These are phyloP conservation scores for Xylophagus ater DNA, from an alignment of 2,888 invertebrate species.

Conservation along the genomic window DNA sequence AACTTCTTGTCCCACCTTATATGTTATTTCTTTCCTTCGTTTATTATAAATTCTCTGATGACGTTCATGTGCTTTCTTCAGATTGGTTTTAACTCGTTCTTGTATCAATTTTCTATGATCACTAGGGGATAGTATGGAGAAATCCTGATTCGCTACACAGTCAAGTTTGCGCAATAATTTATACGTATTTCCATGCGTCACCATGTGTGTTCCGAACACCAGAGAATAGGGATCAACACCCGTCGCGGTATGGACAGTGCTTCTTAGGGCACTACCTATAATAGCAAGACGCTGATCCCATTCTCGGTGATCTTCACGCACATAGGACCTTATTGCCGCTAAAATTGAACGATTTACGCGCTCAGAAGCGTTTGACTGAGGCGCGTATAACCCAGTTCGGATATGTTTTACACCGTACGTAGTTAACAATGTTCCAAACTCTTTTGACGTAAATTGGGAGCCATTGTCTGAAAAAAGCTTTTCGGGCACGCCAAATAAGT, in stretches of 20 bases:
- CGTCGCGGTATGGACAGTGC: conserved; percentile 22
- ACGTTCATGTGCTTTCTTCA: not conserved
- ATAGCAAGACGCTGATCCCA: conserved; percentile 23
- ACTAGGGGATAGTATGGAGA: not conserved
- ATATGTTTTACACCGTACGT: conserved; percentile 16
- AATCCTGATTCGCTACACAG: not conserved
- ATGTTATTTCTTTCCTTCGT: not conserved
- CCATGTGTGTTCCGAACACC: conserved; percentile 20
- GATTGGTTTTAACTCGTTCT: not conserved
- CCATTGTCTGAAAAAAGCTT: conserved; percentile 23
- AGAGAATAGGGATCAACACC: conserved; percentile 21
- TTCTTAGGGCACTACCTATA: conserved; percentile 23
- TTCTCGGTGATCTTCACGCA: conserved; percentile 16
- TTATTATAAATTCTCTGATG: not conserved
- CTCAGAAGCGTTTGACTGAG: conserved; percentile 28
- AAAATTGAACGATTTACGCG: conserved; percentile 24
- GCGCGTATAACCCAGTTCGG: conserved; percentile 23
- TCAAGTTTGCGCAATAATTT: conserved; percentile 3
- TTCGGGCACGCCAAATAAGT: conserved; percentile 22
- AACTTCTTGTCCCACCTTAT: not conserved
- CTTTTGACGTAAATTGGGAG: conserved; percentile 18
- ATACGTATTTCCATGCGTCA: conserved; percentile 12
- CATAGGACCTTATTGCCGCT: conserved; percentile 23
- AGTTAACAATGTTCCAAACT: conserved; percentile 13
- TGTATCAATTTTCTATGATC: not conserved